phyloP scores from a whole-genome alignment of 2,797 vertebrate genomes.

The Mus minutoides region DNA sequence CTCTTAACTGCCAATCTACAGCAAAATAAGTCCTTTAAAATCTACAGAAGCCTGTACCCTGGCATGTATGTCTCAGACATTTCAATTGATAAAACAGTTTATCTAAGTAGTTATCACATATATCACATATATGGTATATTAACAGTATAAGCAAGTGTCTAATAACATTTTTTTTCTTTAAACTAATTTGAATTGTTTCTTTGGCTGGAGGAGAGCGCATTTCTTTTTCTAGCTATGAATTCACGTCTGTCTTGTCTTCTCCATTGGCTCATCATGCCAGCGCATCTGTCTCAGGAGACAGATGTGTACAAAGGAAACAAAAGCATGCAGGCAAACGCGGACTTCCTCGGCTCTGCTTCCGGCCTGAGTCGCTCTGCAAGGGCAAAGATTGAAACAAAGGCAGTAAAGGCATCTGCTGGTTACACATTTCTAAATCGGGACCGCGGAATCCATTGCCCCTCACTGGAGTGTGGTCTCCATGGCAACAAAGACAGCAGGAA shows the following conservation, averaged over 20 bases:
- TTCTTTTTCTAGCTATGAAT: slow-evolving; percentile 71
- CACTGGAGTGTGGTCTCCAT: slow-evolving; percentile 85
- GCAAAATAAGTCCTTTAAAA: slow-evolving; percentile 1
- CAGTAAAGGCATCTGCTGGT: slow-evolving; percentile 82
- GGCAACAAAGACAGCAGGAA: slow-evolving; percentile 84
- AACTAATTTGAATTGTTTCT: slow-evolving; percentile 67
- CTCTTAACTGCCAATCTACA: not conserved
- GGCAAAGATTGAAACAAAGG: slow-evolving; percentile 80
- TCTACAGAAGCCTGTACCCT: not conserved
- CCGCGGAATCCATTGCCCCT: slow-evolving; percentile 71
- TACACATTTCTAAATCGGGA: slow-evolving; percentile 78
- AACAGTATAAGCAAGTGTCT: not conserved
- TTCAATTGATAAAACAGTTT: slow-evolving; percentile 25
- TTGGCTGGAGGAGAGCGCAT: slow-evolving; percentile 62
- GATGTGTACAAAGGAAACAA: slow-evolving; percentile 56
- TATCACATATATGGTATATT: not conserved
- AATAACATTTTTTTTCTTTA: not conserved
- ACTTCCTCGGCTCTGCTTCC: slow-evolving; percentile 82
- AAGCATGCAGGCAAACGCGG: slow-evolving; percentile 73
- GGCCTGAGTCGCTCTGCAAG: slow-evolving; percentile 69
- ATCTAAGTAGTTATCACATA: not conserved
- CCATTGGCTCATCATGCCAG: slow-evolving; percentile 70
- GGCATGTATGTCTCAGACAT: not conserved
- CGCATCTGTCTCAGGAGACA: slow-evolving; percentile 57
- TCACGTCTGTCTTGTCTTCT: slow-evolving; percentile 57